phyloP scores from a whole-genome alignment of 2,113 vertebrate species.

The Chloebia gouldiae region DNA sequence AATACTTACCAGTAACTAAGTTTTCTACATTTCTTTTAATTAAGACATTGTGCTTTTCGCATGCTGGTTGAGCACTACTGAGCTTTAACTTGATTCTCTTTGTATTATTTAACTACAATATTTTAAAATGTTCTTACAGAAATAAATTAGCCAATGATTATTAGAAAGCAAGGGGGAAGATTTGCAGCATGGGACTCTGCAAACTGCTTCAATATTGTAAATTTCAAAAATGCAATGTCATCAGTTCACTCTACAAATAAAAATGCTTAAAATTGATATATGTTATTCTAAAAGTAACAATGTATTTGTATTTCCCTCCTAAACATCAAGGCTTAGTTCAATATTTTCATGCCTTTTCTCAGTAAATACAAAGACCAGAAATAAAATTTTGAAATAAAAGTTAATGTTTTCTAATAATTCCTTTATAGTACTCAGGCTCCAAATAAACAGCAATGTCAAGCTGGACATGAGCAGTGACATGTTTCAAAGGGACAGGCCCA shows the following conservation, averaged over 20 bases:
- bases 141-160: neutral
- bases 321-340: neutral
- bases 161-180: neutral
- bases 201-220: neutral
- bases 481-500: neutral
- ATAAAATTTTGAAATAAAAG: neutral
- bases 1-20: neutral
- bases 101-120: neutral
- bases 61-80: neutral
- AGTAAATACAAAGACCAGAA: neutral
- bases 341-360: neutral
- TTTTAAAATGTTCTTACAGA: neutral
- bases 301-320: neutral
- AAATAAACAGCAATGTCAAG: neutral
- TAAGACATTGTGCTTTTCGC: neutral
- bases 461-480: fast-evolving
- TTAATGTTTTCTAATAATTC: neutral
- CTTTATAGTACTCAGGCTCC: neutral
- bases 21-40: constrained; percentile 14
- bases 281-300: neutral
- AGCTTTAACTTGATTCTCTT: neutral
- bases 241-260: neutral
- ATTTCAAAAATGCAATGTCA: neutral
- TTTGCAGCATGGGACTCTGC: neutral
- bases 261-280: neutral